Evolutionary conservation across 2,113 vertebrate species (phyloP).

Genomic region (Malurus elegans): DNA sequence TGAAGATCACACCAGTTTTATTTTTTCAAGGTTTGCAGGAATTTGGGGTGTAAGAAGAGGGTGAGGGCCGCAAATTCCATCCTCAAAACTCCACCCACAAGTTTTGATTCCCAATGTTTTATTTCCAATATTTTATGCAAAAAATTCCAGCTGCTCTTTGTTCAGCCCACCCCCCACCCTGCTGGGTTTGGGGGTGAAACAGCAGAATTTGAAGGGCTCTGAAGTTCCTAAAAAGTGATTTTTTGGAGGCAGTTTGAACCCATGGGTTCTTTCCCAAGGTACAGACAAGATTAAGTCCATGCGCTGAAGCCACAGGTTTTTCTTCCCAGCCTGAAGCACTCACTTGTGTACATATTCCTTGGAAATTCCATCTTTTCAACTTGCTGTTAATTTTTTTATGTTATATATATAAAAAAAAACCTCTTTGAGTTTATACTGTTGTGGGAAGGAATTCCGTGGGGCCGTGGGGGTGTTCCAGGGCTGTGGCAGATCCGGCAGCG

Average conservation of each 20-base stretch:
- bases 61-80: not conserved
- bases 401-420: not conserved
- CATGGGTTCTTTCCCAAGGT: not conserved
- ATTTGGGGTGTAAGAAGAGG: not conserved
- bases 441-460: not conserved
- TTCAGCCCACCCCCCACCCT: not conserved
- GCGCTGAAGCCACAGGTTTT: not conserved
- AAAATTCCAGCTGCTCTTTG: not conserved
- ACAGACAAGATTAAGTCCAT: not conserved
- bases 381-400: slow-evolving; percentile 4
- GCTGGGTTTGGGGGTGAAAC: not conserved
- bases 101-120: not conserved
- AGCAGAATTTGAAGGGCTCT: not conserved
- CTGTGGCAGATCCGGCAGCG: not conserved
- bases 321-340: not conserved
- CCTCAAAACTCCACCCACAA: not conserved
- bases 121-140: not conserved
- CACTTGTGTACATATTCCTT: not conserved
- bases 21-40: not conserved
- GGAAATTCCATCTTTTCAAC: not conserved
- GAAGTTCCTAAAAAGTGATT: not conserved
- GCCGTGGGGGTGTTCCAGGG: not conserved
- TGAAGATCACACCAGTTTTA: not conserved
- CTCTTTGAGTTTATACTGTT: not conserved
- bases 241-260: not conserved